A percentile compares a stretch with the other conserved stretches of the same genome.
Evolutionary conservation across 2,113 vertebrate species (phyloP).

Genomic region (Donacobius atricapilla): DNA sequence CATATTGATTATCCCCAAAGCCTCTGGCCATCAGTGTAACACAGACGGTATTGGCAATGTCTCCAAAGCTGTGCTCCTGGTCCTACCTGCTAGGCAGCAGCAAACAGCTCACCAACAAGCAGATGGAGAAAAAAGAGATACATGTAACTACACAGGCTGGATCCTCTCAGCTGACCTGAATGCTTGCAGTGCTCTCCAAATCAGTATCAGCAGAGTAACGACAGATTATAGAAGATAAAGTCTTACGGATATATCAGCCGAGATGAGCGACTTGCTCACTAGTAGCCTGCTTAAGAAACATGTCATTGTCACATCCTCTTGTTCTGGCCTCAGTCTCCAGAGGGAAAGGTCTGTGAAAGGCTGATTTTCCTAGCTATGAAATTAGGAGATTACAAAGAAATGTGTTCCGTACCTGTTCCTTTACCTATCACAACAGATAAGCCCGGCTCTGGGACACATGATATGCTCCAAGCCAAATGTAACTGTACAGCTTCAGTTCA

Average conservation of each 20-base stretch:
- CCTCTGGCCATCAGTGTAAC: background rate
- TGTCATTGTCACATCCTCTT: background rate
- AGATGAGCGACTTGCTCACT: background rate
- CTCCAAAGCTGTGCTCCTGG: background rate
- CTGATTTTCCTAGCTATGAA: background rate
- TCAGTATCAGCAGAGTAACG: background rate
- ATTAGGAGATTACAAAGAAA: background rate
- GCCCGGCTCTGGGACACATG: background rate
- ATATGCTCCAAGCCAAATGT: background rate
- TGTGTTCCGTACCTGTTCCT: background rate
- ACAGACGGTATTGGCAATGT: background rate
- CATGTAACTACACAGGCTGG: background rate
- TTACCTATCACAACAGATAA: background rate
- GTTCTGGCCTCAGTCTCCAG: background rate
- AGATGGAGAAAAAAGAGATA: background rate
- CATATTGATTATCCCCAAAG: background rate
- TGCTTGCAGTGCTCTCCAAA: background rate
- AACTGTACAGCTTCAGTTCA: background rate
- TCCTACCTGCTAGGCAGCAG: background rate
- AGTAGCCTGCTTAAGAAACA: background rate
- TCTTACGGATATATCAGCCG: background rate
- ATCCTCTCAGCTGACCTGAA: background rate
- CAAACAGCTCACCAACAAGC: background rate
- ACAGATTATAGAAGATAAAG: background rate
- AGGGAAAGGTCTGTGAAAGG: background rate